Conservation (phyloP, 2,888 invertebrate species). For the Galeopsomyia nigrocyanea region DNA sequence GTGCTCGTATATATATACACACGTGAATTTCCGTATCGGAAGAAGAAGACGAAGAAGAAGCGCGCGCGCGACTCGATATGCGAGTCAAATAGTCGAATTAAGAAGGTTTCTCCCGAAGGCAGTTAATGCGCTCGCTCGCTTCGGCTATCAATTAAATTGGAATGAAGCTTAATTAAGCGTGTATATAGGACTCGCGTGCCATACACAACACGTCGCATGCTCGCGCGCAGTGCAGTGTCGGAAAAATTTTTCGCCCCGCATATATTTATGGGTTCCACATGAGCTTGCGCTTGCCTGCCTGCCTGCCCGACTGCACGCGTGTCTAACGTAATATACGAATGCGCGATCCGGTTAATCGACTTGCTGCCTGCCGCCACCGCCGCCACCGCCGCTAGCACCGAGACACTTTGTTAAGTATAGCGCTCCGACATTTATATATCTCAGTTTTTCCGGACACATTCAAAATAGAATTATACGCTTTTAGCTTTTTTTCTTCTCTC, state of each 20-base stretch:
- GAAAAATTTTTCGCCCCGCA: conserved; percentile 14
- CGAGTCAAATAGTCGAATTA: no score
- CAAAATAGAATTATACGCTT: conserved; percentile 26
- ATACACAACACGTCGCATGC: no score
- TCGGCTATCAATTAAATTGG: conserved; percentile 26
- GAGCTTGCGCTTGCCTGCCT: conserved; percentile 14
- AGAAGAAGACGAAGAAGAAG: no score
- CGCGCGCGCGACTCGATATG: no score
- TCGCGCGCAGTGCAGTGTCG: not conserved
- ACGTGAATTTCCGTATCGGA: no score
- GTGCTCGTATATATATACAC: not conserved
- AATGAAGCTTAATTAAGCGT: conserved; percentile 35
- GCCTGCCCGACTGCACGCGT: no score
- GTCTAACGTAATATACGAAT: not conserved
- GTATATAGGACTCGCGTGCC: conserved; percentile 10
- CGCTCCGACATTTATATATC: conserved; percentile 7
- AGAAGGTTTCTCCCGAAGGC: no score
- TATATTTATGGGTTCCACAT: conserved; percentile 5
- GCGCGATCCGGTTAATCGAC: conserved; percentile 34
- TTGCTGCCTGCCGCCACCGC: not conserved
- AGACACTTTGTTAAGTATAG: conserved; percentile 31
- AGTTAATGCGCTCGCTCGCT: not conserved
- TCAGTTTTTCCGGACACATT: not conserved
- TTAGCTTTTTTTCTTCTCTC: no score
- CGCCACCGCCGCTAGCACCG: not conserved